Conservation (phyloP, 2,113 vertebrate species). For the Cyanistes caeruleus region DNA sequence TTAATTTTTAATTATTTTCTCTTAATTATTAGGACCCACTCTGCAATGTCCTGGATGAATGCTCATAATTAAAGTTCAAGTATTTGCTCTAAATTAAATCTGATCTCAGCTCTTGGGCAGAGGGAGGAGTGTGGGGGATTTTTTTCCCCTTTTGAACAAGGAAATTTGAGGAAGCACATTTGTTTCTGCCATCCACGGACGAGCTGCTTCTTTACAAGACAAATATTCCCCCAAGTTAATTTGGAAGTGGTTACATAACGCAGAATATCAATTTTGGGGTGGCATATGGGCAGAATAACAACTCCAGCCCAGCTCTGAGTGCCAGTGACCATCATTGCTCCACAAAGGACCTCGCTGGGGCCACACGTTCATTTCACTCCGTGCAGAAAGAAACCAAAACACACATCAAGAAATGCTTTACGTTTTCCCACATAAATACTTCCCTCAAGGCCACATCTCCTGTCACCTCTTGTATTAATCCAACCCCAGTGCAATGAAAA, state of each 20-base stretch:
- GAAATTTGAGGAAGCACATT: neutral
- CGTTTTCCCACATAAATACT: neutral
- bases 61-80: neutral
- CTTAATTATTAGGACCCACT: neutral
- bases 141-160: neutral
- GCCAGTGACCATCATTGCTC: neutral
- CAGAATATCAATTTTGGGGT: neutral
- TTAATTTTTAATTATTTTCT: neutral
- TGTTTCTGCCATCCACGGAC: neutral
- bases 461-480: neutral
- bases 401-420: neutral
- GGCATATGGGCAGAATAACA: constrained; percentile 2
- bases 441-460: neutral
- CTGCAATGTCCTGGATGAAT: neutral
- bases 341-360: neutral
- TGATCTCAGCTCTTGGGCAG: neutral
- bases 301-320: neutral
- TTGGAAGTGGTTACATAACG: constrained; percentile 12
- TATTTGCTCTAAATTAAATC: neutral
- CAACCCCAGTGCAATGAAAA: neutral
- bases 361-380: neutral
- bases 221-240: constrained; percentile 41
- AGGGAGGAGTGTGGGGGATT: neutral
- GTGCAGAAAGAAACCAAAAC: neutral
- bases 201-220: neutral